These are phyloP conservation scores for Merluccius polli DNA, from an alignment of 2,797 vertebrate genomes.

Conservation along the genomic window DNA sequence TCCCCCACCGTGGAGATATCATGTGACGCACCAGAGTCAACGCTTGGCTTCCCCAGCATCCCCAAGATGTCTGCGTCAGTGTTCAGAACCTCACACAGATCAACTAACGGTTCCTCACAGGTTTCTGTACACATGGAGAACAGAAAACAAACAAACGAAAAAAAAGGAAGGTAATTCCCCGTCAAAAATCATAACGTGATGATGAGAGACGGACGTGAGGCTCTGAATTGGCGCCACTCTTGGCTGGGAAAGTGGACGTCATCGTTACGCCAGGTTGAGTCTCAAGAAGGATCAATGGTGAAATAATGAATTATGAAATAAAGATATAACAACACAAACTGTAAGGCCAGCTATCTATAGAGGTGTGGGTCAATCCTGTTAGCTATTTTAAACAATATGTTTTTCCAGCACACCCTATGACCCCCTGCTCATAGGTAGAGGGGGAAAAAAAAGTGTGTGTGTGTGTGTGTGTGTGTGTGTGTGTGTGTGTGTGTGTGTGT, in stretches of 20 bases:
- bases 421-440: too few species aligned
- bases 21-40: slow-evolving; percentile 84
- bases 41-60: slow-evolving; percentile 91
- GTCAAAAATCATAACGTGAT: slow-evolving; percentile 65
- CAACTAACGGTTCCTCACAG: slow-evolving; percentile 88
- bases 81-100: slow-evolving; percentile 94
- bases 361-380: too few species aligned
- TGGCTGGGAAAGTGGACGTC: slow-evolving; percentile 14
- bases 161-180: slow-evolving; percentile 50
- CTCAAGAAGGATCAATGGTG: background rate
- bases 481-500: too few species aligned
- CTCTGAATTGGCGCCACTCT: slow-evolving; percentile 16
- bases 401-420: too few species aligned
- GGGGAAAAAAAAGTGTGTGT: background rate
- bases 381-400: too few species aligned
- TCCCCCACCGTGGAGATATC: slow-evolving; percentile 34
- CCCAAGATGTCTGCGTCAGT: slow-evolving; percentile 96
- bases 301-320: too few species aligned
- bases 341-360: too few species aligned
- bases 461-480: background rate
- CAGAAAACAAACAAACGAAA: slow-evolving; percentile 39
- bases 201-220: slow-evolving; percentile 51
- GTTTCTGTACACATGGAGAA: slow-evolving; percentile 73
- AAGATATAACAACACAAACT: too few species aligned
- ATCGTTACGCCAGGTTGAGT: background rate